phyloP scores from a whole-genome alignment of 30 jellyfish, hydroid and myxozoan genomes.

The Mastigias papua region DNA sequence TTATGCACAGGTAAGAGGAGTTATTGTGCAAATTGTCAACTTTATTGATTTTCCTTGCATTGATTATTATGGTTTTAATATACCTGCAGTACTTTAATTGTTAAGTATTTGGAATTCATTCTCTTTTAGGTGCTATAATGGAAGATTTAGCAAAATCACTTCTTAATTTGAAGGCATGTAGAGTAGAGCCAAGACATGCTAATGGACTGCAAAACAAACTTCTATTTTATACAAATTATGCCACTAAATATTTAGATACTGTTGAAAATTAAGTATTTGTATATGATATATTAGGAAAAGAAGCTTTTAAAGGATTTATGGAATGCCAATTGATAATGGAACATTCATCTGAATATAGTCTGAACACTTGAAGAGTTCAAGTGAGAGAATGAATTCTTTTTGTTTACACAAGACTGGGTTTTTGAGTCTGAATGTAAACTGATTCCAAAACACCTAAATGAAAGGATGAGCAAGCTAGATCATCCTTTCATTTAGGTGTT shows the following conservation, averaged over 20 bases:
- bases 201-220: constrained; percentile 21
- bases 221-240: constrained; percentile 13
- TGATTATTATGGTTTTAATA: too few relatives aligned
- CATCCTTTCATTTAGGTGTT: too few relatives aligned
- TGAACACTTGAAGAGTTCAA: too few relatives aligned
- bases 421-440: too few relatives aligned
- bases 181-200: constrained; percentile 22
- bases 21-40: not conserved
- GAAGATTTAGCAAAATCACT: constrained; percentile 10
- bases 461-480: too few relatives aligned
- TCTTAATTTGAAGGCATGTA: constrained; percentile 4
- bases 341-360: too few relatives aligned
- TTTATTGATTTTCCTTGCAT: not conserved
- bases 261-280: not conserved
- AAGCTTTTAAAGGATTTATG: too few relatives aligned
- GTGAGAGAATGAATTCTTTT: too few relatives aligned
- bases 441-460: too few relatives aligned
- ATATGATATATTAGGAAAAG: too few relatives aligned
- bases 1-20: constrained; percentile 34
- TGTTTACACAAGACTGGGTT: too few relatives aligned
- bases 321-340: too few relatives aligned
- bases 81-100: not conserved
- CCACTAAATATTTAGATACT: not conserved
- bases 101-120: not conserved
- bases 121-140: constrained; percentile 29